A percentile compares a stretch with the other conserved stretches of the same genome.
Evolutionary conservation across 2,797 vertebrate genomes (phyloP).

Genomic region (Anisognathus igniventris): DNA sequence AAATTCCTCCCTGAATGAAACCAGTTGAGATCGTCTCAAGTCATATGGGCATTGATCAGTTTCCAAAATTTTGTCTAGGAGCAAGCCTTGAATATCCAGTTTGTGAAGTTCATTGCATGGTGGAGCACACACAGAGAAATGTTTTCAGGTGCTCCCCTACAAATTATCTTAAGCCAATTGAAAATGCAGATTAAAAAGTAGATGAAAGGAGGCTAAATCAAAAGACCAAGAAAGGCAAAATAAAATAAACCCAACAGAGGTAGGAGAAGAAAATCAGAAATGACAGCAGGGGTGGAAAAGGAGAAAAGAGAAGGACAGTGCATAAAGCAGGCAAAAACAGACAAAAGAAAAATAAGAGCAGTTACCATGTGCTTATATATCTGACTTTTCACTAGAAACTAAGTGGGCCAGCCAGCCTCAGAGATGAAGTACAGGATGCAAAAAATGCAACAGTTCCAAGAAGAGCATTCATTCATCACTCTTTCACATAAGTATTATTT

Average conservation of each 20-base stretch:
- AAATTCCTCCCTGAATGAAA: neutral
- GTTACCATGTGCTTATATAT: neutral
- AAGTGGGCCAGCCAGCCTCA: neutral
- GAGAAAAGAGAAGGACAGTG: neutral
- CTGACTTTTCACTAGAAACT: neutral
- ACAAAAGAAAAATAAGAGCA: neutral
- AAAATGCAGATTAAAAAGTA: neutral
- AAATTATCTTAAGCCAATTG: neutral
- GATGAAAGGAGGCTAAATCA: neutral
- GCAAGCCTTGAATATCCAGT: neutral
- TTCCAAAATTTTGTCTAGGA: neutral
- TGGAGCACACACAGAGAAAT: rapidly evolving
- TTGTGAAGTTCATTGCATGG: neutral
- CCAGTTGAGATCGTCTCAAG: neutral
- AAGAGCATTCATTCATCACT: neutral
- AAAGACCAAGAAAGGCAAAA: neutral
- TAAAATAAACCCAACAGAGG: neutral
- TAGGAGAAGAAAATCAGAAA: neutral
- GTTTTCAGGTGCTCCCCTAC: neutral
- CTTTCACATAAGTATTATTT: neutral
- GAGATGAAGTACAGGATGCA: neutral
- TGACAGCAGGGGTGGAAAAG: neutral
- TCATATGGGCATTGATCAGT: neutral
- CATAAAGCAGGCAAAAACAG: neutral
- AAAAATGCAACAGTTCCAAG: neutral